Conservation (phyloP, 2,113 vertebrate species). For the Tamias sibiricus region DNA sequence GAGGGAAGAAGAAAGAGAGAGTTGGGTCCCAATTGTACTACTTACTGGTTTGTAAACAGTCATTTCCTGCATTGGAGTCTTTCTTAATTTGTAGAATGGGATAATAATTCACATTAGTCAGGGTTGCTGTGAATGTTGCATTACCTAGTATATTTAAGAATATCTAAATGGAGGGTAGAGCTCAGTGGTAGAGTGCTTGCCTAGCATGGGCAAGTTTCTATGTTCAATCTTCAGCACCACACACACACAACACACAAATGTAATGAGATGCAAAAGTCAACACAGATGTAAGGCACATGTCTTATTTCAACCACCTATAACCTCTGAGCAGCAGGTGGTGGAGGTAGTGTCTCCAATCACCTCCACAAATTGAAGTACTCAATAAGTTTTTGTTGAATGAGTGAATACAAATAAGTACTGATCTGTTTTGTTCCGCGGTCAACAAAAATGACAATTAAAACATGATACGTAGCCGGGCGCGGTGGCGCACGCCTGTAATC, state of each 20-base stretch:
- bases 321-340: neutral
- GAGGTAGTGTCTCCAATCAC: neutral
- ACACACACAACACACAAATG: neutral
- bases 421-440: neutral
- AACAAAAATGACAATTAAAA: neutral
- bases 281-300: neutral
- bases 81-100: neutral
- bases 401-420: constrained; percentile 17
- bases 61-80: neutral
- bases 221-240: neutral
- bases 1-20: too few relatives aligned
- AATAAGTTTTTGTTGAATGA: neutral
- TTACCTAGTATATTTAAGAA: neutral
- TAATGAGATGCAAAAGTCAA: neutral
- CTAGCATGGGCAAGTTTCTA: neutral
- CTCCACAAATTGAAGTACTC: neutral
- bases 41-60: neutral
- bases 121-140: neutral
- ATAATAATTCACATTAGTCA: neutral
- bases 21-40: neutral
- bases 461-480: too few relatives aligned
- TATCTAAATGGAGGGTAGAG: neutral
- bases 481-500: too few relatives aligned
- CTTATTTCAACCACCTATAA: neutral
- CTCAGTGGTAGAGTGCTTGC: neutral